Evolutionary conservation across 2,888 invertebrate species (phyloP).

Genomic region (Yponomeuta malinellus): DNA sequence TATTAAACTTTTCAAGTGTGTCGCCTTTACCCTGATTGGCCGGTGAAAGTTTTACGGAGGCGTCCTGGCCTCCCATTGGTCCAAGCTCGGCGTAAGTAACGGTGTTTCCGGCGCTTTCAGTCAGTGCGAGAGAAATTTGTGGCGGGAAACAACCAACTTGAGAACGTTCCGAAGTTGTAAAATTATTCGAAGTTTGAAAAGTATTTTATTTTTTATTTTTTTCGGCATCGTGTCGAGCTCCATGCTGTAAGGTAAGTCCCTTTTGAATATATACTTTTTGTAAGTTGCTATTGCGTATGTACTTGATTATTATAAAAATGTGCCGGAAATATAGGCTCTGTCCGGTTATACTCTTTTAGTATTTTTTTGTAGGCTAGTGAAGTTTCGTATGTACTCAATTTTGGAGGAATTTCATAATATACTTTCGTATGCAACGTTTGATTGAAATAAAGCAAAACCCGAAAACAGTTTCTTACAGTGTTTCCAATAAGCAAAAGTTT

Average conservation of each 20-base stretch:
- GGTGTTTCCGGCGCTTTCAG: constrained; percentile 62
- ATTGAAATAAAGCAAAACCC: too few relatives aligned
- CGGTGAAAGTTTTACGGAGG: constrained; percentile 41
- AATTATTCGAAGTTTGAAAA: not conserved
- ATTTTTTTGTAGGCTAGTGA: too few relatives aligned
- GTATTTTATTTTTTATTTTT: not conserved
- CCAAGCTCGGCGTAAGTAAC: constrained; percentile 50
- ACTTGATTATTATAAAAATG: too few relatives aligned
- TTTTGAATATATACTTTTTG: not conserved
- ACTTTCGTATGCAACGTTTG: too few relatives aligned
- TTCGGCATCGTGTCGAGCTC: not conserved
- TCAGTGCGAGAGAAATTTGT: constrained; percentile 52
- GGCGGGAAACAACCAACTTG: constrained; percentile 38
- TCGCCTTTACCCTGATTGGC: constrained; percentile 56
- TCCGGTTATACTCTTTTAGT: too few relatives aligned
- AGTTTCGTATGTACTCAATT: too few relatives aligned
- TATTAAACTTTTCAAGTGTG: constrained; percentile 65
- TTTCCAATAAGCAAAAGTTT: too few relatives aligned
- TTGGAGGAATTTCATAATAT: too few relatives aligned
- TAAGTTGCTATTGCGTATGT: too few relatives aligned
- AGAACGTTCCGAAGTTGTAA: not conserved
- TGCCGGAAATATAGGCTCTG: too few relatives aligned
- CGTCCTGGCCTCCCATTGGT: constrained; percentile 54
- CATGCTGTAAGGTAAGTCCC: not conserved
- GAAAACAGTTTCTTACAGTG: too few relatives aligned